Evolutionary conservation across 2,113 vertebrate genomes (phyloP).

Genomic region (Siphamia tubifer): DNA sequence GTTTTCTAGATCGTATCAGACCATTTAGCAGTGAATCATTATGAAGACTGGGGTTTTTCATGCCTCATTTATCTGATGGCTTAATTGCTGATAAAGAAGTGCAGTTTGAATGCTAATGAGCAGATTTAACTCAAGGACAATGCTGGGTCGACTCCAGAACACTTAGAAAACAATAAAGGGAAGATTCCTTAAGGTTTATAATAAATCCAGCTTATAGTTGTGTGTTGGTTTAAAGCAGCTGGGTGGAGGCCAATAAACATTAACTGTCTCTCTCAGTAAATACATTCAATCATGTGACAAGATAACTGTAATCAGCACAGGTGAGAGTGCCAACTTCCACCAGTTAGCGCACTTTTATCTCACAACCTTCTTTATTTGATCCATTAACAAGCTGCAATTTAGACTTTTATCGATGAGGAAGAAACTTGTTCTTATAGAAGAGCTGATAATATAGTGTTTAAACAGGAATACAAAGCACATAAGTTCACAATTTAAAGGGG

Average conservation of each 20-base stretch:
- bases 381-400: background rate
- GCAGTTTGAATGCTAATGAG: constrained; percentile 46
- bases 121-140: constrained; percentile 51
- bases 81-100: constrained; percentile 63
- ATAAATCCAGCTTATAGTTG: background rate
- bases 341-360: background rate
- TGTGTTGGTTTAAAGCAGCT: constrained; percentile 9
- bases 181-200: constrained; percentile 3
- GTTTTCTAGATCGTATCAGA: constrained; percentile 22
- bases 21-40: constrained; percentile 44
- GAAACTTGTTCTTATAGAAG: background rate
- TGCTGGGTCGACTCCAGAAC: constrained; percentile 12
- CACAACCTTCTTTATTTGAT: background rate
- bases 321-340: background rate
- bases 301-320: background rate
- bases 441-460: background rate
- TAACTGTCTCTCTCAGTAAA: constrained; percentile 1
- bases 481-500: too few relatives aligned
- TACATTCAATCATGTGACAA: background rate
- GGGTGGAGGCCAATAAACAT: constrained; percentile 12
- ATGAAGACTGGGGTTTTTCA: constrained; percentile 32
- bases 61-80: constrained; percentile 62
- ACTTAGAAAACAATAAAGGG: constrained; percentile 13
- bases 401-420: background rate
- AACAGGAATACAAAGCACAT: background rate